Evolutionary conservation across 2,113 vertebrate species (phyloP).

Genomic region (Gymnarchus niloticus): DNA sequence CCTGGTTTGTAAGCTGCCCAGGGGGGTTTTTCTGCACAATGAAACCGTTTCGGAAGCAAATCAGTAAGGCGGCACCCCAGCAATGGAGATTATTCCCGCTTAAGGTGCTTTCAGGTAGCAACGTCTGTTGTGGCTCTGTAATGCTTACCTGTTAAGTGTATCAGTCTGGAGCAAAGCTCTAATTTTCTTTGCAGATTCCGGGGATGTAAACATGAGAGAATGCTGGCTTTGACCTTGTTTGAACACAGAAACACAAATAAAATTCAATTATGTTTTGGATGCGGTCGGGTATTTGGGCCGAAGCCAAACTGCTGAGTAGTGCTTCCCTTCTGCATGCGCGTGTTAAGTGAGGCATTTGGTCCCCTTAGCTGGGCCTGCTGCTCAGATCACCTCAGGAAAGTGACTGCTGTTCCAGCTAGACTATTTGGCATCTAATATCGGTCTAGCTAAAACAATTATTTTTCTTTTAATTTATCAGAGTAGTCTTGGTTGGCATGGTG

Average conservation of each 20-base stretch:
- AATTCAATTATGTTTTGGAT: constrained; percentile 2
- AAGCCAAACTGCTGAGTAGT: neutral
- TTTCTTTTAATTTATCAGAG: neutral
- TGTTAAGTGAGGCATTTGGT: neutral
- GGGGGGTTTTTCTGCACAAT: neutral
- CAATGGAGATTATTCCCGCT: neutral
- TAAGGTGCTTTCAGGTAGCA: constrained; percentile 8
- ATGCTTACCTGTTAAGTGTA: neutral
- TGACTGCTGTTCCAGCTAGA: neutral
- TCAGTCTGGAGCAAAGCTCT: neutral
- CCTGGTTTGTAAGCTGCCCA: neutral
- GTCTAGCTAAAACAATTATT: neutral
- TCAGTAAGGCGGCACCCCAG: too few relatives aligned
- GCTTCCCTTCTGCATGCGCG: neutral
- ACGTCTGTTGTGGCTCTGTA: neutral
- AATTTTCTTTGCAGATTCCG: neutral
- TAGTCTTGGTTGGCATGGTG: neutral
- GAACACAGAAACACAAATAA: neutral
- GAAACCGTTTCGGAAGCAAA: neutral
- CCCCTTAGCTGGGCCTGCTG: neutral
- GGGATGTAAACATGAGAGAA: neutral
- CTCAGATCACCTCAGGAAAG: neutral
- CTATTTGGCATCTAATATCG: neutral
- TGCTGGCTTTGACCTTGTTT: neutral
- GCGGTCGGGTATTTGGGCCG: neutral